Percentiles rank a stretch among this genome's conserved stretches.
These are phyloP conservation scores for Macroteleia sp. DNA, from an alignment of 2,888 invertebrate genomes.

Conservation along the genomic window DNA sequence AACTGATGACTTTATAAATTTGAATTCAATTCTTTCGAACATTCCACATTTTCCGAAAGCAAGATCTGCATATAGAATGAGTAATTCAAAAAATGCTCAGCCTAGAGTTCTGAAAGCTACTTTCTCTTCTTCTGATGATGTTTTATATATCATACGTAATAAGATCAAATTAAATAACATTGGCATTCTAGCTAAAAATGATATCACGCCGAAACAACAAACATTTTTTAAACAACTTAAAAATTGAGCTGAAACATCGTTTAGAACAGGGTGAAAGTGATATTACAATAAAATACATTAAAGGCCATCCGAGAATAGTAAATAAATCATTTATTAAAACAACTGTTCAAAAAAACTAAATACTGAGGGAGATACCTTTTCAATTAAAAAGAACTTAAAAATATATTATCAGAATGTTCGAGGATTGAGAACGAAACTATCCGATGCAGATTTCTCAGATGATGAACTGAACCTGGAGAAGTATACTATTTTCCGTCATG, in stretches of 20 bases:
- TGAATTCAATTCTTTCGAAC: no score
- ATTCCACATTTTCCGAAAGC: no score
- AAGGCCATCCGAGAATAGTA: not conserved
- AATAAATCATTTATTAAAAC: no score
- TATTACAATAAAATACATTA: not conserved
- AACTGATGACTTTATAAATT: no score
- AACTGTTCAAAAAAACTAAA: slow-evolving; percentile 1
- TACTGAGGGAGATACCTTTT: not conserved
- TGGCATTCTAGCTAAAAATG: not conserved
- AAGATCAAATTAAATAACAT: not conserved
- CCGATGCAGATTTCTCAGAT: not conserved
- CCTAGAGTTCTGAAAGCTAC: not conserved
- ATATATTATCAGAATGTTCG: not conserved
- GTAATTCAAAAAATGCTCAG: no score
- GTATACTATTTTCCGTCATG: not conserved
- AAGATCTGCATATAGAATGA: no score
- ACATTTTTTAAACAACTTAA: not conserved
- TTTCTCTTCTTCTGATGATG: not conserved
- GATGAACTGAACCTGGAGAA: not conserved
- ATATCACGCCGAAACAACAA: not conserved
- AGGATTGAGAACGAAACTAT: not conserved
- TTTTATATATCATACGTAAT: not conserved
- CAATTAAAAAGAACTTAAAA: not conserved
- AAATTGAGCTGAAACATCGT: not conserved
- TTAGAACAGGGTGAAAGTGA: not conserved